Evolutionary conservation across 2,888 invertebrate species (phyloP).

Genomic region (Asteroscopus sphinx): DNA sequence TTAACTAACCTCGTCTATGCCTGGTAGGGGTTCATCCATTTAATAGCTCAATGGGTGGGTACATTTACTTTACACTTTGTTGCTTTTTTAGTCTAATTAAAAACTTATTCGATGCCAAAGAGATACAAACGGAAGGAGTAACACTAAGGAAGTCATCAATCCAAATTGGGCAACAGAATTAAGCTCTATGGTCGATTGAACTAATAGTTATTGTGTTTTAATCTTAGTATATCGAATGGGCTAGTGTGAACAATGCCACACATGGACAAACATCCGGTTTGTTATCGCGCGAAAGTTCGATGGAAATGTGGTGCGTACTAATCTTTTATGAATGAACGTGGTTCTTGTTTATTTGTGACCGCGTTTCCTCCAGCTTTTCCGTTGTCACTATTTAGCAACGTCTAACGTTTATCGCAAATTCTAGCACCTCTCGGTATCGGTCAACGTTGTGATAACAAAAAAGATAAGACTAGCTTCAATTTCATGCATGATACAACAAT

Average conservation of each 20-base stretch:
- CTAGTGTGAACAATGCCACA: constrained; percentile 79
- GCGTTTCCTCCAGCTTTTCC: constrained; percentile 47
- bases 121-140: constrained; percentile 38
- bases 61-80: no score
- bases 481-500: constrained; percentile 16
- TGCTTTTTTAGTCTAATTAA: constrained; percentile 4
- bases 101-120: not conserved
- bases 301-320: constrained; percentile 70
- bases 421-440: constrained; percentile 5
- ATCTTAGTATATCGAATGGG: constrained; percentile 63
- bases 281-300: constrained; percentile 80
- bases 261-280: constrained; percentile 84
- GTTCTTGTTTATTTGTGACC: constrained; percentile 61
- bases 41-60: no score
- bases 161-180: constrained; percentile 33
- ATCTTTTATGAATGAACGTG: constrained; percentile 73
- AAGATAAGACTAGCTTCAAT: constrained; percentile 17
- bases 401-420: constrained; percentile 4
- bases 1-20: constrained; percentile 1
- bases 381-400: constrained; percentile 16
- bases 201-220: constrained; percentile 58
- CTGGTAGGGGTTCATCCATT: no score
- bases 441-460: constrained; percentile 11
- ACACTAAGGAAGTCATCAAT: constrained; percentile 53
- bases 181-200: constrained; percentile 40